Conservation (phyloP, 2,888 invertebrate genomes). For the Plagodis dolabraria region DNA sequence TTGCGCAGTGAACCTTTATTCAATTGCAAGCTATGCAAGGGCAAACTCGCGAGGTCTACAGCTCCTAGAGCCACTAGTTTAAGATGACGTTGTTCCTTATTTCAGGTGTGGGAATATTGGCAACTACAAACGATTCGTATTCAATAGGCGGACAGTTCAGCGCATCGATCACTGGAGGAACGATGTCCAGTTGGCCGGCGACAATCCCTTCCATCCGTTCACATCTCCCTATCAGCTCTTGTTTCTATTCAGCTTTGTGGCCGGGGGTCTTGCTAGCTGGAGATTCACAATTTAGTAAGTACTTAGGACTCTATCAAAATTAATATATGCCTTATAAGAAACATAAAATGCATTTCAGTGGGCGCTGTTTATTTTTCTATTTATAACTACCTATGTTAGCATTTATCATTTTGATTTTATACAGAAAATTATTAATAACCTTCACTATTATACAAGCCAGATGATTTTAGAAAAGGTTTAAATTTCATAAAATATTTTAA, state of each 20-base stretch:
- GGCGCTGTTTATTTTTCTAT: too few species aligned
- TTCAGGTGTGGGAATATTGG: conserved; percentile 26
- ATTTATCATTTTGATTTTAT: too few species aligned
- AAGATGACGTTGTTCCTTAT: background rate
- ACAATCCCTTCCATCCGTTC: conserved; percentile 42
- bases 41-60: too few species aligned
- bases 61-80: too few species aligned
- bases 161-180: conserved; percentile 40
- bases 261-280: conserved; percentile 60
- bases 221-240: conserved; percentile 45
- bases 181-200: conserved; percentile 28
- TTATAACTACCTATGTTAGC: too few species aligned
- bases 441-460: too few species aligned
- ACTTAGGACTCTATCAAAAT: background rate
- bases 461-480: too few species aligned
- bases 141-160: conserved; percentile 34
- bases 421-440: too few species aligned
- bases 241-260: conserved; percentile 63
- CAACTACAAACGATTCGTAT: conserved; percentile 20
- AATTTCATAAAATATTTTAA: too few species aligned
- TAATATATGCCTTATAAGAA: background rate
- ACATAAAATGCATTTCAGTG: too few species aligned
- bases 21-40: too few species aligned
- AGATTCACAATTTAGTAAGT: conserved; percentile 62
- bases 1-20: too few species aligned